Evolutionary conservation across 2,797 vertebrate genomes (phyloP), one percentile per base, ranked within the genome.

Genomic region (Sebastes kiyomatsui): DNA sequence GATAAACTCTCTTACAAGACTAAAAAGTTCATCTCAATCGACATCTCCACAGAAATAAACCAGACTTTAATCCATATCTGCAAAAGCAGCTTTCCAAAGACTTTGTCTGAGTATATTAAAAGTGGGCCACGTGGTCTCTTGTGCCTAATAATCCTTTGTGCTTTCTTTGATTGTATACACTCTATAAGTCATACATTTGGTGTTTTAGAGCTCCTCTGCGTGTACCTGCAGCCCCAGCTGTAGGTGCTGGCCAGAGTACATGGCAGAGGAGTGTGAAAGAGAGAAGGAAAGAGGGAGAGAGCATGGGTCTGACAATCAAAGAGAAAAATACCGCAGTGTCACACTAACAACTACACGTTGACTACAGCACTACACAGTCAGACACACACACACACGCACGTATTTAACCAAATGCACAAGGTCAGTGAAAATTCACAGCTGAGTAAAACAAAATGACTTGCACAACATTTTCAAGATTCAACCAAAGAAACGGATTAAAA

Each of bases 131-230:
- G 77, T 84, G 67, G 64, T 89, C 64, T 91, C 69, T 93, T 95
- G 94, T 93, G 93, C 93, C 93, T 87, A 84, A 83, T 88, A 87
- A 80, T 91, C 74, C 84, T 86, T 95, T 96, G 96, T 96, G 95
- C 95, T 96, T 95, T 82, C 88, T 90, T 69, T 93, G 89, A 94
- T 93, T 91, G 93, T 93, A 78, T 88, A 92, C 90, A 94, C 91
- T 93, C 81, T 74, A 49, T 49, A 67, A 72, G 80, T 90, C 66
- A 79, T 83, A 90, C 88, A 91, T 95, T 95, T 94, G 91, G 92
- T 95, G 93, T 91, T 88, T 84, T 27, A 67, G 46, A 80, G 78
- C 77, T 88, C 83, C 78, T 79, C 88, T 78, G 85, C 67, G 13
- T 83, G 33, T 33, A 65, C 85, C 89, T 67, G 64, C 80, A 74